These are phyloP conservation scores for Glaucidium brasilianum DNA, from an alignment of 2,113 vertebrate species.

Conservation along the genomic window DNA sequence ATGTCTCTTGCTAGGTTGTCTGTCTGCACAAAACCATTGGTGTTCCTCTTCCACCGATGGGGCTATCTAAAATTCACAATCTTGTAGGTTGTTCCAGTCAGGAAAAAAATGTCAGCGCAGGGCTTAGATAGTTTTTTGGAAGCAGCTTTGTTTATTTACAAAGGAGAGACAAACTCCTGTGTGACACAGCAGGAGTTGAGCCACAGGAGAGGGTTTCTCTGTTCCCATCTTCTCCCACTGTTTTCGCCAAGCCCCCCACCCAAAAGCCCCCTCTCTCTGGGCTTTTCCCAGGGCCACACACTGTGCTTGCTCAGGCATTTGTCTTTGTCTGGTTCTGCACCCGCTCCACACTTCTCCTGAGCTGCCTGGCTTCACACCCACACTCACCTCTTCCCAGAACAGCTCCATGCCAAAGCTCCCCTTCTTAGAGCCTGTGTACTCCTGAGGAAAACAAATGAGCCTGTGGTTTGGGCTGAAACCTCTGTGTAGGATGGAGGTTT, in stretches of 20 bases:
- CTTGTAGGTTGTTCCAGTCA: background rate
- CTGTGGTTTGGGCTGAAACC: background rate
- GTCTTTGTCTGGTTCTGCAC: background rate
- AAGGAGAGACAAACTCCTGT: background rate
- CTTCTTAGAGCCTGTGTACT: background rate
- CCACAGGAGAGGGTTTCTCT: background rate
- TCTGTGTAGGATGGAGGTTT: background rate
- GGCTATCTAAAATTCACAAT: background rate
- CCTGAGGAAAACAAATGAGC: background rate
- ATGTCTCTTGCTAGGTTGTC: background rate
- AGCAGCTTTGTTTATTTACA: conserved; percentile 17
- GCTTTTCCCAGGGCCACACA: conserved; percentile 32
- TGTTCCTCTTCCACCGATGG: background rate
- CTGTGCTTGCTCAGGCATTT: background rate
- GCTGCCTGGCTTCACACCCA: background rate
- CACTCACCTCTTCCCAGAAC: background rate
- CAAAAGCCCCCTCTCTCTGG: background rate
- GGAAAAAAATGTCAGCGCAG: background rate
- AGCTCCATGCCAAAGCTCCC: background rate
- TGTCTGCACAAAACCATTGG: background rate
- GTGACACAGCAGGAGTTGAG: background rate
- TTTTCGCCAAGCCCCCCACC: background rate
- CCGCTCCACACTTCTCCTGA: fast-evolving
- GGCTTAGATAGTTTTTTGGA: background rate
- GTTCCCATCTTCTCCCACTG: background rate